phyloP scores from a whole-genome alignment of 2,113 vertebrate genomes.

The Triplophysa siluroides region DNA sequence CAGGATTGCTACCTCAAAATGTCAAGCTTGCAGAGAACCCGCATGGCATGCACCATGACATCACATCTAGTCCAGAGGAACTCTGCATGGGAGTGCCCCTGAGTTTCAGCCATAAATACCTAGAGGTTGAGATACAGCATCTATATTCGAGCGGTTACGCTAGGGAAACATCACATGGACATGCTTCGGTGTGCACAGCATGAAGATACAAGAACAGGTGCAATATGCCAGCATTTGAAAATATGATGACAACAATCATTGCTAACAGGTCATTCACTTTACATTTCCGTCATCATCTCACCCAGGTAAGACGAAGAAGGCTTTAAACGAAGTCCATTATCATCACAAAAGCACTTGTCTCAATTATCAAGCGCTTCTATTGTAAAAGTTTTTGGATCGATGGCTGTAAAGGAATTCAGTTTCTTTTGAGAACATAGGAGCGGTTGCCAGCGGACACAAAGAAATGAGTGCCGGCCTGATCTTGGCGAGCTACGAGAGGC shows the following conservation, averaged over 20 bases:
- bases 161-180: slow-evolving; percentile 3
- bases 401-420: neutral
- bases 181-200: slow-evolving; percentile 27
- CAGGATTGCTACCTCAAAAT: slow-evolving; percentile 43
- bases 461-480: slow-evolving; percentile 56
- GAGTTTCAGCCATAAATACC: slow-evolving; percentile 57
- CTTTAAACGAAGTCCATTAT: neutral
- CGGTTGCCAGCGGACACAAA: slow-evolving; percentile 54
- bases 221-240: slow-evolving; percentile 7
- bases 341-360: neutral
- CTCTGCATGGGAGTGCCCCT: slow-evolving; percentile 52
- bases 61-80: slow-evolving; percentile 49
- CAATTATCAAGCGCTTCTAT: slow-evolving; percentile 5
- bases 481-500: slow-evolving; percentile 66
- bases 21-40: slow-evolving; percentile 55
- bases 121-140: slow-evolving; percentile 39
- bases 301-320: neutral
- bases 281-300: neutral
- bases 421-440: slow-evolving; percentile 15
- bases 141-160: slow-evolving; percentile 7
- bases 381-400: slow-evolving; percentile 29
- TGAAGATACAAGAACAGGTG: slow-evolving; percentile 33
- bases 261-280: neutral
- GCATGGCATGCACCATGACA: slow-evolving; percentile 44
- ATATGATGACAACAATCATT: slow-evolving; percentile 19